Conservation (phyloP, 2,113 vertebrate genomes). For the Scopus umbretta region DNA sequence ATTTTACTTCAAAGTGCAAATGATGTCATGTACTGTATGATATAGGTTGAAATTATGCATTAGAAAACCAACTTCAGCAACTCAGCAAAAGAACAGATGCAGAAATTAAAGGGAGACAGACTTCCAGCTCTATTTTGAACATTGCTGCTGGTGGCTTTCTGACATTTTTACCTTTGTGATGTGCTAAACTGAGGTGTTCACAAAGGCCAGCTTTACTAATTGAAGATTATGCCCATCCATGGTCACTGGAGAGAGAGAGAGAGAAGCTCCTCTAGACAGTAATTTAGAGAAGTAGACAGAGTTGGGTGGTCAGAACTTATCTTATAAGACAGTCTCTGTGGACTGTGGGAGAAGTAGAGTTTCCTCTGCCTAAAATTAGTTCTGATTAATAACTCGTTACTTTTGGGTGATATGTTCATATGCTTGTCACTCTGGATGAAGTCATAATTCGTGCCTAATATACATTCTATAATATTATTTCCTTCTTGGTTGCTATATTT, state of each 20-base stretch:
- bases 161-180: background rate
- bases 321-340: background rate
- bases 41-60: background rate
- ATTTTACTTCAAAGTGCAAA: background rate
- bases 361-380: background rate
- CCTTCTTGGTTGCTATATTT: background rate
- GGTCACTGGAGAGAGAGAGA: background rate
- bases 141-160: background rate
- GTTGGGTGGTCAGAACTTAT: background rate
- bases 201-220: background rate
- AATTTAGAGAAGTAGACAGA: background rate
- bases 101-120: background rate
- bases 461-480: background rate
- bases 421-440: background rate
- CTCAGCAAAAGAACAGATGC: background rate
- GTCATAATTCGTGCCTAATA: background rate
- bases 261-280: background rate
- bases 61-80: background rate
- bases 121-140: background rate
- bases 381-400: background rate
- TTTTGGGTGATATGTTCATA: accelerated
- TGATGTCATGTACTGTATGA: background rate
- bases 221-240: background rate
- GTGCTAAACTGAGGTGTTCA: background rate
- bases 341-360: background rate